Conservation (phyloP, 2,888 invertebrate genomes). For the Smittia aterrima region DNA sequence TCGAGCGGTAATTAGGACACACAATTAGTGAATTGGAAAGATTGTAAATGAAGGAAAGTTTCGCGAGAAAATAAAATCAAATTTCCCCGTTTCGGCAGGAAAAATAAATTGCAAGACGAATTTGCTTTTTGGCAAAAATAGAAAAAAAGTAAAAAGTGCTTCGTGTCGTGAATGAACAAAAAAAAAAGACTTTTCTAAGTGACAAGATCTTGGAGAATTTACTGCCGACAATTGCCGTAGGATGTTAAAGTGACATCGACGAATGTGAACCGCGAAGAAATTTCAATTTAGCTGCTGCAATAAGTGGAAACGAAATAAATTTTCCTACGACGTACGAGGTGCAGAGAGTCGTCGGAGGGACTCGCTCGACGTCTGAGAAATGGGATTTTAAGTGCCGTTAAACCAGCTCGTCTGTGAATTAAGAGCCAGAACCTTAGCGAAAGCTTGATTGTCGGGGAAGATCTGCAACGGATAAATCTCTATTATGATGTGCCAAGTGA, state of each 20-base stretch:
- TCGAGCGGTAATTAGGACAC: background rate
- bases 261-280: background rate
- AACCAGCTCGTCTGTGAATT: background rate
- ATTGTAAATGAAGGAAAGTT: background rate
- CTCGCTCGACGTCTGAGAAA: background rate
- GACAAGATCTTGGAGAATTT: background rate
- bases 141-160: constrained; percentile 17
- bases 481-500: background rate
- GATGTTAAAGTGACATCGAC: background rate
- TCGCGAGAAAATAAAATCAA: background rate
- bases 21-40: constrained; percentile 17
- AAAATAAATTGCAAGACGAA: background rate
- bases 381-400: constrained; percentile 30
- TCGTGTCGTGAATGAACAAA: background rate
- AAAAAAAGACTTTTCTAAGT: background rate
- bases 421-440: background rate
- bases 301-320: background rate
- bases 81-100: background rate
- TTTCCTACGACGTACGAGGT: background rate
- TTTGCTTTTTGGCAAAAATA: background rate
- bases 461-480: background rate
- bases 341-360: background rate
- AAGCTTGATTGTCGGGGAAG: background rate
- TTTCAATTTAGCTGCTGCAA: background rate
- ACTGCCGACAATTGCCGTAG: background rate